phyloP scores from a whole-genome alignment of 2,797 vertebrate genomes.

The Allobates femoralis region DNA sequence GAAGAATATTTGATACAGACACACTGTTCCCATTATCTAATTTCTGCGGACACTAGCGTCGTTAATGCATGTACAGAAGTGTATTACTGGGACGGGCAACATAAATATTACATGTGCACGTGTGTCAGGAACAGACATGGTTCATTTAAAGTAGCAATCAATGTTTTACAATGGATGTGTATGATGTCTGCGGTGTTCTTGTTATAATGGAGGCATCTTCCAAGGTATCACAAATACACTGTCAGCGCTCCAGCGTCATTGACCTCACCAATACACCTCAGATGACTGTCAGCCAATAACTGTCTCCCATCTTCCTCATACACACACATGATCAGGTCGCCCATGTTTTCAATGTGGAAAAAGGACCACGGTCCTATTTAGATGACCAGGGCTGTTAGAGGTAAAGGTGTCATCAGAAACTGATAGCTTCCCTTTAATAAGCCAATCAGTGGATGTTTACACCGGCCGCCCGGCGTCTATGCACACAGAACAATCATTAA shows the following conservation, averaged over 20 bases:
- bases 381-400: too few relatives aligned
- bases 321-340: too few relatives aligned
- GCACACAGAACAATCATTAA: too few relatives aligned
- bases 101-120: slow-evolving; percentile 1
- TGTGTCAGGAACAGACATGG: not conserved
- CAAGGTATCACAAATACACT: not conserved
- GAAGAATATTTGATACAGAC: slow-evolving; percentile 9
- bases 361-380: too few relatives aligned
- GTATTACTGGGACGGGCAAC: not conserved
- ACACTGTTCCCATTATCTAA: slow-evolving; percentile 1
- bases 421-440: too few relatives aligned
- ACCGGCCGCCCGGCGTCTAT: too few relatives aligned
- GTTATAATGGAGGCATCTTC: not conserved
- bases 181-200: not conserved
- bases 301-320: too few relatives aligned
- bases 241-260: not conserved
- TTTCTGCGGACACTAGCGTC: not conserved
- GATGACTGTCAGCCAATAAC: too few relatives aligned
- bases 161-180: not conserved
- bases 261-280: too few relatives aligned
- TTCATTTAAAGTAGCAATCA: not conserved
- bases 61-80: not conserved
- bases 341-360: too few relatives aligned
- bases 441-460: too few relatives aligned
- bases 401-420: too few relatives aligned